Evolutionary conservation across 2,797 vertebrate genomes (phyloP).

Genomic region (Pogoniulus pusillus): DNA sequence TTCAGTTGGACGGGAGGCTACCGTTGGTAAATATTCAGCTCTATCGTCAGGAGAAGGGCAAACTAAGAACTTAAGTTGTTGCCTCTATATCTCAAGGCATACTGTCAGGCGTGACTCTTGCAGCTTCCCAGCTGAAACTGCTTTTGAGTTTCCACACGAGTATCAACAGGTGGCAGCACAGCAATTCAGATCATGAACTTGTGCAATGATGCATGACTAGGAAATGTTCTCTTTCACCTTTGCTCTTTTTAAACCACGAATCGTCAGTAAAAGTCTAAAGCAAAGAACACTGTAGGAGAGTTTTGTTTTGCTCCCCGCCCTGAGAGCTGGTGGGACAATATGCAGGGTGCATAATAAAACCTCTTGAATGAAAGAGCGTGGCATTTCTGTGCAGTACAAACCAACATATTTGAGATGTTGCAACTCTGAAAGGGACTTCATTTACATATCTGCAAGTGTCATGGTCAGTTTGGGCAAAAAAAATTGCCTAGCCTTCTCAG

Average conservation of each 20-base stretch:
- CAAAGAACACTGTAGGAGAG: neutral
- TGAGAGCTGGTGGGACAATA: neutral
- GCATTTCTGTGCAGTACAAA: neutral
- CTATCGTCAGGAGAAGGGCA: neutral
- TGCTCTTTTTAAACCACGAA: neutral
- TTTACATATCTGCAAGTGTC: neutral
- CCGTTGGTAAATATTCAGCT: neutral
- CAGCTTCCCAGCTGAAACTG: neutral
- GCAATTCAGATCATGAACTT: neutral
- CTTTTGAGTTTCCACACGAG: neutral
- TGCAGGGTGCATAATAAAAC: neutral
- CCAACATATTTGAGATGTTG: neutral
- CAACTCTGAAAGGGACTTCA: neutral
- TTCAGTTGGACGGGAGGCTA: neutral
- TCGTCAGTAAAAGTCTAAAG: neutral
- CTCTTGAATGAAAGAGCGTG: neutral
- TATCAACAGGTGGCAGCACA: constrained; percentile 32
- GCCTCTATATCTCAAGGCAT: neutral
- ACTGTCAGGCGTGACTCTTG: neutral
- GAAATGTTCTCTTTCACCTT: neutral
- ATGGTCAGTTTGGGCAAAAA: neutral
- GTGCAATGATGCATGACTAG: neutral
- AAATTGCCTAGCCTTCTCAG: neutral
- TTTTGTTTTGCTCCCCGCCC: neutral
- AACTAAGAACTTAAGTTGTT: neutral